These are phyloP conservation scores for Pollicipes pollicipes DNA, from an alignment of 1,140 invertebrate genomes.

Conservation along the genomic window DNA sequence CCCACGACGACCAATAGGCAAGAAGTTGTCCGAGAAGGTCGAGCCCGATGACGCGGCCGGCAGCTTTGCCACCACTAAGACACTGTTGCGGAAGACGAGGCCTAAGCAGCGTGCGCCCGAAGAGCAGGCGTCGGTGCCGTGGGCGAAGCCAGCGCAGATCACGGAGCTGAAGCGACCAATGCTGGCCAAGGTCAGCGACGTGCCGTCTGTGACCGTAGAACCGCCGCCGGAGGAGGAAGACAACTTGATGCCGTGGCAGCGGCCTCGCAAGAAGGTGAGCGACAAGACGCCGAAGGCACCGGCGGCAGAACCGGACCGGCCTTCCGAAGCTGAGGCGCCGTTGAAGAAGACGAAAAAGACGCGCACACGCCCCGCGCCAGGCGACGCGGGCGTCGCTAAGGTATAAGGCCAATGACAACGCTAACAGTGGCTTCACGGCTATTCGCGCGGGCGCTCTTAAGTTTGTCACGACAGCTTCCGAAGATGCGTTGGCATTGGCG, in stretches of 20 bases:
- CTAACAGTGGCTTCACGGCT: background rate
- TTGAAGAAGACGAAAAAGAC: background rate
- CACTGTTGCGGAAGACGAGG: background rate
- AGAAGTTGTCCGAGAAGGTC: background rate
- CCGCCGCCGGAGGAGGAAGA: background rate
- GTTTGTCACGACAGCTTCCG: background rate
- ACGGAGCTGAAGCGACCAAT: background rate
- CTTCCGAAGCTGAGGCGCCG: background rate
- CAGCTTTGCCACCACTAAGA: background rate
- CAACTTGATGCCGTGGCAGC: background rate
- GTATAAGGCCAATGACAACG: background rate
- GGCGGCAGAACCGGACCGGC: background rate
- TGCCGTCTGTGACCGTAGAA: background rate
- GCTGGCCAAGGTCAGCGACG: background rate
- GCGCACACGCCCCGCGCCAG: background rate
- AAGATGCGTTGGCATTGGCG: background rate
- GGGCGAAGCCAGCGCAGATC: background rate
- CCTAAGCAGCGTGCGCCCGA: background rate
- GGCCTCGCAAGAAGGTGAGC: background rate
- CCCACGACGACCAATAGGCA: too few relatives aligned
- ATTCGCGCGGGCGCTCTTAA: background rate
- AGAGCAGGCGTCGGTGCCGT: background rate
- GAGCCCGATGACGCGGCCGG: background rate
- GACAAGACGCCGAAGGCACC: background rate
- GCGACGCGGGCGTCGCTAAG: background rate